Evolutionary conservation across 1,140 invertebrate genomes (phyloP).

Genomic region (Branchinecta lindahli): DNA sequence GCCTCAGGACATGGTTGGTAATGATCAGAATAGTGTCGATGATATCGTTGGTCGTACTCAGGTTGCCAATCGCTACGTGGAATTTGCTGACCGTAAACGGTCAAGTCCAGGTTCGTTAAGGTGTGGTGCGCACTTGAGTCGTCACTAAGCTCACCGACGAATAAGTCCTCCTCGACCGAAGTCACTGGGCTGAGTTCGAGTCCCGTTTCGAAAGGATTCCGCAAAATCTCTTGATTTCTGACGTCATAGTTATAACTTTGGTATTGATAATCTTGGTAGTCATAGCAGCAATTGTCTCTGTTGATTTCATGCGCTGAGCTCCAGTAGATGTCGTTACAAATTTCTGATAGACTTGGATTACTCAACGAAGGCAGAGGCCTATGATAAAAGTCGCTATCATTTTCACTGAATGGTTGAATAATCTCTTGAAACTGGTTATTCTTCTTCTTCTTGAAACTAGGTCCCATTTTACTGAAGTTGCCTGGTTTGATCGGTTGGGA

Average conservation of each 20-base stretch:
- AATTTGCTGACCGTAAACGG: conserved; percentile 18
- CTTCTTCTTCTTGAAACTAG: conserved; percentile 1
- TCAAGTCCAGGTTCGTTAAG: conserved; percentile 16
- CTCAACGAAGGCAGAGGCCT: conserved; percentile 15
- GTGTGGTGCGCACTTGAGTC: conserved; percentile 15
- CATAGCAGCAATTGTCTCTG: conserved; percentile 11
- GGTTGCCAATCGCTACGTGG: conserved; percentile 7
- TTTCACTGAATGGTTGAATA: conserved; percentile 2
- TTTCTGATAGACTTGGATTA: neutral
- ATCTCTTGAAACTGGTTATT: conserved; percentile 12
- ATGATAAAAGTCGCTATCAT: conserved; percentile 1
- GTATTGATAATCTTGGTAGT: conserved; percentile 6
- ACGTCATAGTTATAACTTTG: neutral
- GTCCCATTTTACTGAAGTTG: neutral
- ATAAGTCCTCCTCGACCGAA: conserved; percentile 18
- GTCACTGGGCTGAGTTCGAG: conserved; percentile 12
- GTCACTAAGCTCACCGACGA: conserved; percentile 18
- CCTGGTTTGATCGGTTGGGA: conserved; percentile 15
- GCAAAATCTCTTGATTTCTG: conserved; percentile 12
- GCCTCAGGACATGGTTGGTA: neutral
- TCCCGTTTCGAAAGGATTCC: conserved; percentile 16
- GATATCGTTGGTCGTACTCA: conserved; percentile 12
- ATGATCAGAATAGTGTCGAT: neutral
- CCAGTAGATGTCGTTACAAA: conserved; percentile 9
- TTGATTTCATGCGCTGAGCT: conserved; percentile 11